phyloP scores from a whole-genome alignment of 2,113 vertebrate species.

The Pteruthius melanotis region DNA sequence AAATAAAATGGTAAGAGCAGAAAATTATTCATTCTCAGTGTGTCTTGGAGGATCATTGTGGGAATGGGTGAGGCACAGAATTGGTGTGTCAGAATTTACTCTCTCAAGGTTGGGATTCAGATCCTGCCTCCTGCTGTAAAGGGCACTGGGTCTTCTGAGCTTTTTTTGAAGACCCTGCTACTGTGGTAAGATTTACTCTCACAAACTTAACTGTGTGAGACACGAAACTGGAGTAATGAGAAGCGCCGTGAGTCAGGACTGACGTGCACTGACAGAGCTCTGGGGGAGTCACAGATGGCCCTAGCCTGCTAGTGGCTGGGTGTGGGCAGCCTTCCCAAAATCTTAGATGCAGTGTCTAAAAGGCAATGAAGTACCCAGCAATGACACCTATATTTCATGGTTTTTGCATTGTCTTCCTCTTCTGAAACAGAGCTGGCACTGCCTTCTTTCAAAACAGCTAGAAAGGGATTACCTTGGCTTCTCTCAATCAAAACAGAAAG shows the following conservation, averaged over 20 bases:
- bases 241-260: not conserved
- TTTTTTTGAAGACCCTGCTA: not conserved
- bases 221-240: not conserved
- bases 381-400: not conserved
- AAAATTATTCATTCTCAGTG: not conserved
- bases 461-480: not conserved
- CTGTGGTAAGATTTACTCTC: not conserved
- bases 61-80: not conserved
- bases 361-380: not conserved
- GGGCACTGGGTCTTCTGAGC: not conserved
- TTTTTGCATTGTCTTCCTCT: not conserved
- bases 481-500: not conserved
- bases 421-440: not conserved
- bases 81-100: not conserved
- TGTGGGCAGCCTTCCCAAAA: not conserved
- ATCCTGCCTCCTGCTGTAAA: not conserved
- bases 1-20: slow-evolving; percentile 38
- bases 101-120: not conserved
- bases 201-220: not conserved
- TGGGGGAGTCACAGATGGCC: not conserved
- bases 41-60: not conserved
- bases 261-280: not conserved
- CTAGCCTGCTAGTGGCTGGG: not conserved
- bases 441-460: not conserved
- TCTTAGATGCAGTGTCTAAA: not conserved